Base-by-base conservation (phyloP, 2,113 vertebrate genomes). In the Ramphastos sulfuratus region DNA sequence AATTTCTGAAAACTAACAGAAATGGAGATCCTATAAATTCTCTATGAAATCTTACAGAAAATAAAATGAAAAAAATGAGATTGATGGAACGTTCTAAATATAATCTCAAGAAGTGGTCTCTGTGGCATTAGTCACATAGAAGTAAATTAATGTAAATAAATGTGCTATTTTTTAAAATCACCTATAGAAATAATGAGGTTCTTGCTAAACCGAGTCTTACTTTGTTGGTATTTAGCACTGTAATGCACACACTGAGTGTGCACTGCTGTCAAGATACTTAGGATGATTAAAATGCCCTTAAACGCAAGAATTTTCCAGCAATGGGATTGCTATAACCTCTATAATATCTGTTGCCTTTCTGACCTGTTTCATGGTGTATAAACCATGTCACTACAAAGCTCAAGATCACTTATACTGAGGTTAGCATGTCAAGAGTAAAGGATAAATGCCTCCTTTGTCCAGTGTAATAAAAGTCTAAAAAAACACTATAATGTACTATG, bases 1-100 rank as follows among this genome's bases (percentile, higher is more conserved):
- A 75, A 93, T 91, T 95, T 91, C 59, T 94, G 91, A 94, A 93
- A 96, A 92, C 70, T 78, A 91, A 96, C 44, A 69, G 60, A 54
- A 85, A 92, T 56, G 82, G 59, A 92, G 74, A 89, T 81, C 63
- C 63, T 77, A 25, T 73, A 63, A 46, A 86, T 78, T 64, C 16
- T 67, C 24, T 75, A 12, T 20, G 8, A 89, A 89, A 90, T 48
- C 72, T 28, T 56, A 0, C 0, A 73, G 58, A 88, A 83, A 80
- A 77, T 39, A 64, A 69, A 18, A 23, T 23, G 12, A 61, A 65
- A 88, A n/a, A 85, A 87, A 54, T 7, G 76, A 92, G 71, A 83
- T 19, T 15, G 88, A 83, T 60, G 27, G 55, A 77, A 55, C 85
- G 65, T n/a, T 86, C 58, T 69, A 87, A 82, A 69, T 28, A 12